Evolutionary conservation across 2,797 vertebrate genomes (phyloP), one percentile per base, ranked within the genome.

Genomic region (Novumbra hubbsi): DNA sequence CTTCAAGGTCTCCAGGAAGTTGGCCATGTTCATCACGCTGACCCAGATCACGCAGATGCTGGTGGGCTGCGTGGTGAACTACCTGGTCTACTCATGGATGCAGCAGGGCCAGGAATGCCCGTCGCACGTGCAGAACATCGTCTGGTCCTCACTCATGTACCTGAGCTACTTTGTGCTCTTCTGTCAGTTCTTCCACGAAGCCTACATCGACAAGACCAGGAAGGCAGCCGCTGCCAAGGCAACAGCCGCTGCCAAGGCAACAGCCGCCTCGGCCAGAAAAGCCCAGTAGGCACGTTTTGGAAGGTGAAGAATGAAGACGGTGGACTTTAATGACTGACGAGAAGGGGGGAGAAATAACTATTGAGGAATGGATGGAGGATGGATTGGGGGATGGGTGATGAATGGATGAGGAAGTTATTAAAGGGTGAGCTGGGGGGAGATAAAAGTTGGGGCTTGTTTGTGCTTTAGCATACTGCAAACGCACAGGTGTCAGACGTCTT

Each of bases 111-210:
- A 98, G 84, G 93, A 93, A 85, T 99, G 98, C 86, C 91, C 96
- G 71, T 99, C 97, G 24, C 96, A 99, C 82, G 93, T 99, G 85
- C 96, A 98, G 90, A 99, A 99, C 93, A 93, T 99, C 91, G 93
- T 98, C 86, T 99, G 97, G 98, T 98, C 97, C 76, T 99, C 97
- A 5, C 96, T 98, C 90, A 99, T 99, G 98, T 99, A 99, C 95
- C 96, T 99, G 94, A 99, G 97, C 94, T 99, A 99, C 92, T 97
- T 99, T 79, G 95, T 98, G 91, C 97, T 99, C 86, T 99, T 99
- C 93, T 95, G 97, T 88, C 98, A 97, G 91, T 99, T 99, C 93
- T 99, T 99, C 93, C 93, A 95, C 64, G 96, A 97, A 90, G 97
- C 97, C 91, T 99, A 99, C 86, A 77, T 98, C 0, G 90, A 93